Conservation (phyloP, 1,140 invertebrate genomes). For the Heliconius congener region DNA sequence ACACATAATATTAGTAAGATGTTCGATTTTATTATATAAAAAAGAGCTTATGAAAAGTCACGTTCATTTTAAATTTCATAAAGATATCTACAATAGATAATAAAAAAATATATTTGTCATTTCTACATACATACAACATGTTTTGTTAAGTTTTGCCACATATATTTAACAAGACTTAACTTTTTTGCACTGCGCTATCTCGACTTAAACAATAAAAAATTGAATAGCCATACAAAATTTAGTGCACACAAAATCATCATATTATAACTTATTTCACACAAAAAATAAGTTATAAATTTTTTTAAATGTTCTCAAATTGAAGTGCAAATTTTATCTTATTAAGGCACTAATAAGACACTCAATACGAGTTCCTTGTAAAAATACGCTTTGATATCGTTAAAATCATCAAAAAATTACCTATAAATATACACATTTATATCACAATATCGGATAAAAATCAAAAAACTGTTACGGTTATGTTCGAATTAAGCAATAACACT, state of each 20-base stretch:
- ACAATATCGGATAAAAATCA: slow-evolving; percentile 53
- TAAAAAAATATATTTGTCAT: too few species aligned
- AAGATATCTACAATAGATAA: too few species aligned
- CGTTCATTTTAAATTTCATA: too few species aligned
- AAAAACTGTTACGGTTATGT: slow-evolving; percentile 61
- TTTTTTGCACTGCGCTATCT: background rate
- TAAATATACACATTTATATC: slow-evolving; percentile 34
- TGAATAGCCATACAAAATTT: background rate
- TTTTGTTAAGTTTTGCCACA: too few species aligned
- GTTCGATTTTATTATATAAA: too few species aligned
- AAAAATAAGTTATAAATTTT: background rate
- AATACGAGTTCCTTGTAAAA: slow-evolving; percentile 23
- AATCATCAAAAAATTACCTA: slow-evolving; percentile 30
- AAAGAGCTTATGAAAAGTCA: too few species aligned
- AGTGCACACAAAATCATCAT: background rate
- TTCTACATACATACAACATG: too few species aligned
- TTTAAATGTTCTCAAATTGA: background rate
- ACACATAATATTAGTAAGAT: too few species aligned
- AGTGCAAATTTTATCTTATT: slow-evolving; percentile 15
- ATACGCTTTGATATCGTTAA: slow-evolving; percentile 32
- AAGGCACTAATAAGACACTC: slow-evolving; percentile 12
- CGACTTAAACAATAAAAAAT: background rate
- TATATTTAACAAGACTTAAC: too few species aligned
- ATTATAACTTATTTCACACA: background rate
- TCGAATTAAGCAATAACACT: slow-evolving; percentile 77